Percentiles rank a stretch among this genome's conserved stretches.
These are phyloP conservation scores for Sceloporus tristichus DNA, from an alignment of 2,113 vertebrate species.

Conservation along the genomic window DNA sequence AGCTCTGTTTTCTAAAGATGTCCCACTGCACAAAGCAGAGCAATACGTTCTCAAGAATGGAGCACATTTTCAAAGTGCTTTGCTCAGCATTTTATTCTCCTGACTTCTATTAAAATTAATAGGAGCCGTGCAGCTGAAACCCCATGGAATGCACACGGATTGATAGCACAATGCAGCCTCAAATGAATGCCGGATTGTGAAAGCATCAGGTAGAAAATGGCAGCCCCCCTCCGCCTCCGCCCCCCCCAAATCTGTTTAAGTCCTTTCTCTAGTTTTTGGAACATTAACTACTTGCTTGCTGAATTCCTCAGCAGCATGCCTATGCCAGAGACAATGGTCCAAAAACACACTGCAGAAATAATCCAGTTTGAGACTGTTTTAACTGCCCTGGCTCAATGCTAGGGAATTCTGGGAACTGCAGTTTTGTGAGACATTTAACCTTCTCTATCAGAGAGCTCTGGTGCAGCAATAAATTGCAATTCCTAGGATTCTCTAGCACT, in stretches of 20 bases:
- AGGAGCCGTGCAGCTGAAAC: conserved; percentile 68
- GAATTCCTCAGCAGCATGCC: conserved; percentile 38
- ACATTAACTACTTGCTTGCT: conserved; percentile 70
- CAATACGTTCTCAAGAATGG: conserved; percentile 49
- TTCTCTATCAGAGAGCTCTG: too few relatives aligned
- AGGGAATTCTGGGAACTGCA: too few relatives aligned
- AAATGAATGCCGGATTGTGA: conserved; percentile 61
- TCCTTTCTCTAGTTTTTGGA: conserved; percentile 65
- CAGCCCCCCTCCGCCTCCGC: conserved; percentile 67
- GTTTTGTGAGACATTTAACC: too few relatives aligned
- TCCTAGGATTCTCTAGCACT: too few relatives aligned
- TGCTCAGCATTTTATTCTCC: conserved; percentile 66
- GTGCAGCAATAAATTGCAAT: too few relatives aligned
- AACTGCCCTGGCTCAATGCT: too few relatives aligned
- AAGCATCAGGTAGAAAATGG: conserved; percentile 70
- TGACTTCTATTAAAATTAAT: conserved; percentile 73
- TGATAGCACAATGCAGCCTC: conserved; percentile 70
- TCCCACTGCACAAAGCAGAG: conserved; percentile 58
- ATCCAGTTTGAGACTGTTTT: too few relatives aligned
- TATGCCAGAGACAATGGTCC: too few relatives aligned
- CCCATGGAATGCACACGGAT: conserved; percentile 58
- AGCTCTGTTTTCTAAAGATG: conserved; percentile 65
- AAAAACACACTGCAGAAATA: too few relatives aligned
- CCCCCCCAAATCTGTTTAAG: conserved; percentile 60
- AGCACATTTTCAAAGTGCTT: conserved; percentile 62